A percentile compares a stretch with the other conserved stretches of the same genome.
These are phyloP conservation scores for Anthonomus grandis DNA, from an alignment of 1,140 invertebrate species.

Conservation along the genomic window DNA sequence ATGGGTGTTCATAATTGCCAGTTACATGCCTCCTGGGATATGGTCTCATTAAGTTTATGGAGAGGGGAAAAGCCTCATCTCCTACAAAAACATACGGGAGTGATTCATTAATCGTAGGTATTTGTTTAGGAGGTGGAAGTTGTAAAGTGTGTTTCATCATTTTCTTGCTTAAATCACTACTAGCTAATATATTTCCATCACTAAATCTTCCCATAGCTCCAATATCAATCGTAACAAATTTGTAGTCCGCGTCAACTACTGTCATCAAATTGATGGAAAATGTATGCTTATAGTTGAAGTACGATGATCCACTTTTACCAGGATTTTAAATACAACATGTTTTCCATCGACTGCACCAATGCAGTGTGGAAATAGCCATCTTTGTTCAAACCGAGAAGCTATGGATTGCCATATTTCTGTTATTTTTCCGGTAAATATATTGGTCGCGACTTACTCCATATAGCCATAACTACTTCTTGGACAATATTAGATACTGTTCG, in stretches of 20 bases:
- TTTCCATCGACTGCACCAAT: conserved; percentile 51
- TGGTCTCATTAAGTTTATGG: conserved; percentile 48
- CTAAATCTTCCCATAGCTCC: no score
- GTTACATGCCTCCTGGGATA: conserved; percentile 44
- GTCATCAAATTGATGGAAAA: conserved; percentile 49
- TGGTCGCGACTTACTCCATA: conserved; percentile 36
- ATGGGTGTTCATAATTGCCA: conserved; percentile 27
- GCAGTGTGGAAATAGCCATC: conserved; percentile 46
- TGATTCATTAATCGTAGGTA: conserved; percentile 2
- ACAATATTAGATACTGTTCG: conserved; percentile 36
- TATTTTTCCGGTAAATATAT: conserved; percentile 24
- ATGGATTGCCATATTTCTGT: conserved; percentile 33
- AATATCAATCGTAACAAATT: no score
- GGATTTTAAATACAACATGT: conserved; percentile 47
- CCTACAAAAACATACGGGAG: conserved; percentile 24
- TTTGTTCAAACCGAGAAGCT: conserved; percentile 30
- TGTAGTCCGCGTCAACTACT: no score
- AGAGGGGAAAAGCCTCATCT: conserved; percentile 51
- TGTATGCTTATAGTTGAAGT: conserved; percentile 48
- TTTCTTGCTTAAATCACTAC: conserved; percentile 3
- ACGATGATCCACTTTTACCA: conserved; percentile 44
- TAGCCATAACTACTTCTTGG: conserved; percentile 27
- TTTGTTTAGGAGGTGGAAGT: conserved; percentile 7
- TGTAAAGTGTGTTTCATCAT: conserved; percentile 11
- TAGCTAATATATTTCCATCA: conserved; percentile 16